phyloP scores from a whole-genome alignment of 2,113 vertebrate species.

The Sinosuthora webbiana region DNA sequence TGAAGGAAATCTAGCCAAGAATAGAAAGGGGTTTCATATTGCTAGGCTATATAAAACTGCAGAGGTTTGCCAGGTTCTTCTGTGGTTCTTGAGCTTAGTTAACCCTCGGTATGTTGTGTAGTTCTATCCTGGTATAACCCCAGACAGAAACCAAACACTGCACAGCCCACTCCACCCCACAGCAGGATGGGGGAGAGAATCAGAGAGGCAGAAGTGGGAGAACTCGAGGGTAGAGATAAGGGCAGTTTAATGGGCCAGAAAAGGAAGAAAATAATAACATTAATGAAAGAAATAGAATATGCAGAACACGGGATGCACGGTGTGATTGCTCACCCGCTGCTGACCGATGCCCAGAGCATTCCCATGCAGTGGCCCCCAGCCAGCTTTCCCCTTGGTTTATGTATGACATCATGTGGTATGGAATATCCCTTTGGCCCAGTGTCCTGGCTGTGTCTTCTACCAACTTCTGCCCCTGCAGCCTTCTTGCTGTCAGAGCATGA shows the following conservation, averaged over 20 bases:
- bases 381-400: neutral
- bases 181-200: neutral
- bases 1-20: neutral
- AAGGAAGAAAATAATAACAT: neutral
- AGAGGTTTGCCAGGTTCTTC: neutral
- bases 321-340: neutral
- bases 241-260: neutral
- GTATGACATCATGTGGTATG: neutral
- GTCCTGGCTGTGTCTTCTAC: neutral
- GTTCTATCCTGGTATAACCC: neutral
- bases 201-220: neutral
- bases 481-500: neutral
- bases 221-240: rapidly evolving
- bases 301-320: neutral
- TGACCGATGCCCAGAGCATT: rapidly evolving
- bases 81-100: neutral
- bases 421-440: neutral
- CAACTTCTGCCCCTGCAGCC: neutral
- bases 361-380: neutral
- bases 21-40: conserved; percentile 41
- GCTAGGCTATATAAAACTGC: conserved; percentile 11
- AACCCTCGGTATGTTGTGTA: neutral
- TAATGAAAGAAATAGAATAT: neutral
- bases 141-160: neutral
- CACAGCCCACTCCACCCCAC: neutral